Percentiles rank a stretch among this genome's conserved stretches.
Evolutionary conservation across 2,888 invertebrate genomes (phyloP).

Genomic region (Caenorhabditis auriculariae): DNA sequence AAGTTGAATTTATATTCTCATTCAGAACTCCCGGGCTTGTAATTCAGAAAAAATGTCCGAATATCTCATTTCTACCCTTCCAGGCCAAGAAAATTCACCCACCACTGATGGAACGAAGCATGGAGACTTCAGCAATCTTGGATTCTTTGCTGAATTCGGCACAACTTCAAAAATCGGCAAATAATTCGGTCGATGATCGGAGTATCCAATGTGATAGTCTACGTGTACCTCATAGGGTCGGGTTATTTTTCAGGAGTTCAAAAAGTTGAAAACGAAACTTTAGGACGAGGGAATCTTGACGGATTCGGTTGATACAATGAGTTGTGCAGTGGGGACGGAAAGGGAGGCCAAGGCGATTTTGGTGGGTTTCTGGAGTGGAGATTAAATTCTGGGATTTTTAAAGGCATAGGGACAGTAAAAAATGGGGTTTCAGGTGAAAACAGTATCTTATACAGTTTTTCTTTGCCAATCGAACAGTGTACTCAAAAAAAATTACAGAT

Average conservation of each 20-base stretch:
- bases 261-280: slow-evolving; percentile 1
- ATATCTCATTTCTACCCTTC: neutral
- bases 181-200: neutral
- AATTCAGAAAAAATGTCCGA: too few species aligned
- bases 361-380: slow-evolving; percentile 10
- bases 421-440: too few species aligned
- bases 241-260: too few species aligned
- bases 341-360: neutral
- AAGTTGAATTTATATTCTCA: too few species aligned
- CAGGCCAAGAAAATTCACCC: slow-evolving; percentile 29
- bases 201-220: slow-evolving; percentile 6
- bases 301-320: slow-evolving; percentile 16
- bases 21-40: too few species aligned
- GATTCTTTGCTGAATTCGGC: slow-evolving; percentile 1
- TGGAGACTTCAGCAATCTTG: slow-evolving; percentile 24
- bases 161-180: too few species aligned
- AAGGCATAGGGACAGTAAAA: too few species aligned
- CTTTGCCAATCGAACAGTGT: too few species aligned
- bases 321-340: slow-evolving; percentile 28
- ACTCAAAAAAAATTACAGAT: too few species aligned
- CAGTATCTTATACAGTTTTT: too few species aligned
- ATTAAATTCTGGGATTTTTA: neutral
- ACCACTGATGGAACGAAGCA: slow-evolving; percentile 29
- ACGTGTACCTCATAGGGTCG: too few species aligned
- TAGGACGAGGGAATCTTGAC: slow-evolving; percentile 26